These are phyloP conservation scores for Oxyura jamaicensis DNA, from an alignment of 2,113 vertebrate species.

Conservation along the genomic window DNA sequence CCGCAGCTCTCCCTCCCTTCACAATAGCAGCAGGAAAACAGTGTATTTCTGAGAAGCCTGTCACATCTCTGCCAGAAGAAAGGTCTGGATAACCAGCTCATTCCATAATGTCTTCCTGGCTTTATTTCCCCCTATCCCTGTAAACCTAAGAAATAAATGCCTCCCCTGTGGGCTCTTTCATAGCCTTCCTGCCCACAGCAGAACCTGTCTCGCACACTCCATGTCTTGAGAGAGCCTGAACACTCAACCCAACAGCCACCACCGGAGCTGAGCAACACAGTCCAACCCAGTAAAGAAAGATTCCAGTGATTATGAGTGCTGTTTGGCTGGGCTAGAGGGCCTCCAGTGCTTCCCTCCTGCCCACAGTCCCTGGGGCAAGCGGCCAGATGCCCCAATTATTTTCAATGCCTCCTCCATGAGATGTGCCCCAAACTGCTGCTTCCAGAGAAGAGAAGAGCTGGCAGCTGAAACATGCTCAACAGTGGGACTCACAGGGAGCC, in stretches of 20 bases:
- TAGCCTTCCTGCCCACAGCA: background rate
- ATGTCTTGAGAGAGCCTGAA: background rate
- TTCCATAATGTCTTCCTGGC: background rate
- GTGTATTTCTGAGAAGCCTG: slow-evolving; percentile 13
- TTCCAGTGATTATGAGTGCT: background rate
- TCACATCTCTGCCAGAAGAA: background rate
- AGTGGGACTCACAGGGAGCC: background rate
- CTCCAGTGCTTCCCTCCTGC: background rate
- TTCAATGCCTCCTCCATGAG: background rate
- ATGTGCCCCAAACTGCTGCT: background rate
- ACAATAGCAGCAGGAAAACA: slow-evolving; percentile 27
- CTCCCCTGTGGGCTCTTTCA: background rate
- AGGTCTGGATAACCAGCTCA: background rate
- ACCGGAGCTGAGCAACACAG: background rate
- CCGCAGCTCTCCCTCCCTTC: slow-evolving; percentile 43
- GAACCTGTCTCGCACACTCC: background rate
- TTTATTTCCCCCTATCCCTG: background rate
- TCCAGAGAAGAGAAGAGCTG: background rate
- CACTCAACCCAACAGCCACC: background rate
- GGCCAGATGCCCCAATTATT: background rate
- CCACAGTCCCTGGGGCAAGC: background rate
- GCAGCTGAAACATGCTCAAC: background rate
- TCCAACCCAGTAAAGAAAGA: background rate
- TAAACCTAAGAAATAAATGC: slow-evolving; percentile 1
- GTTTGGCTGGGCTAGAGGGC: background rate